These are phyloP conservation scores for Incurvaria masculella DNA, from an alignment of 2,888 invertebrate genomes.

Conservation along the genomic window DNA sequence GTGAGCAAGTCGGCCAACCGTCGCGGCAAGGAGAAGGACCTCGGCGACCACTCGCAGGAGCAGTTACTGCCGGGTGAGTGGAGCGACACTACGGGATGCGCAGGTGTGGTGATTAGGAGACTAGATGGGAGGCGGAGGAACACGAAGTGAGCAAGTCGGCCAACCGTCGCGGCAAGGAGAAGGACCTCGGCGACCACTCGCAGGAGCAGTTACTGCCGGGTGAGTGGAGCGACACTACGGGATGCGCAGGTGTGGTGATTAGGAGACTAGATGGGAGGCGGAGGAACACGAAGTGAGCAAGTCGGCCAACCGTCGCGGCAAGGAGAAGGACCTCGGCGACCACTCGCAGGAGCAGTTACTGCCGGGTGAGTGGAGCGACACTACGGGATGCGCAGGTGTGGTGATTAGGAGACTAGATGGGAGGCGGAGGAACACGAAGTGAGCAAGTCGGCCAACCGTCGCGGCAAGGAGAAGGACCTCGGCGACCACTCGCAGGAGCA, in stretches of 20 bases:
- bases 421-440: constrained; percentile 51
- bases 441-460: constrained; percentile 32
- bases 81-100: no score
- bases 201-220: constrained; percentile 35
- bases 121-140: constrained; percentile 44
- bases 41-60: constrained; percentile 30
- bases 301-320: constrained; percentile 31
- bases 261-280: constrained; percentile 48
- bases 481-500: constrained; percentile 32
- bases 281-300: constrained; percentile 48
- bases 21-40: constrained; percentile 34
- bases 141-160: constrained; percentile 41
- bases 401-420: constrained; percentile 47
- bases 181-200: constrained; percentile 31
- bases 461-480: constrained; percentile 36
- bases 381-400: no score
- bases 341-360: constrained; percentile 34
- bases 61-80: constrained; percentile 37
- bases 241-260: no score
- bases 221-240: no score
- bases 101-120: constrained; percentile 54
- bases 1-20: constrained; percentile 37
- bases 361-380: no score
- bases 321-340: constrained; percentile 35
- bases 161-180: constrained; percentile 37